A percentile compares a stretch with the other conserved stretches of the same genome.
phyloP scores from a whole-genome alignment of 1,140 invertebrate genomes.

The Bilobella aurantiaca region DNA sequence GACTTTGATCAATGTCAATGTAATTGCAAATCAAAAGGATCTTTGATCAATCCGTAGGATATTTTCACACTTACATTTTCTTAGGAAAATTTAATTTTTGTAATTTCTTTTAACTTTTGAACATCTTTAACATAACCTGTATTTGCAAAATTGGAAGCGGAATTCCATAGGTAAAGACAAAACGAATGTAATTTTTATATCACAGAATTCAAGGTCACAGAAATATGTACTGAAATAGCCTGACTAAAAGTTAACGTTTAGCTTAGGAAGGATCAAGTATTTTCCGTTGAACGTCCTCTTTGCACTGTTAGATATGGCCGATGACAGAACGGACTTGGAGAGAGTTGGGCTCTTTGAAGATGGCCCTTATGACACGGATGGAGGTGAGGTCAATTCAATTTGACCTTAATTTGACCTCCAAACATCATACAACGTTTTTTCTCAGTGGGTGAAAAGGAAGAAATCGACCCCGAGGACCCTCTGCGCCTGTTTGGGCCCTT shows the following conservation, averaged over 20 bases:
- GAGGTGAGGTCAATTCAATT: constrained; percentile 18
- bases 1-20: no score
- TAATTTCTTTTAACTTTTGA: no score
- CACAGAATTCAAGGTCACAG: not conserved
- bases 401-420: constrained; percentile 20
- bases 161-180: no score
- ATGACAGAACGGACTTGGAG: constrained; percentile 25
- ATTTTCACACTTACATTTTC: no score
- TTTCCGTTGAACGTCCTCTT: not conserved
- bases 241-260: not conserved
- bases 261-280: not conserved
- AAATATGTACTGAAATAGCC: not conserved
- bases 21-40: no score
- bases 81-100: no score
- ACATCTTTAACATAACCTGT: no score
- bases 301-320: not conserved
- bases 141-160: no score
- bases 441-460: constrained; percentile 26
- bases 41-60: no score
- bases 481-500: constrained; percentile 24
- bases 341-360: constrained; percentile 28
- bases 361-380: constrained; percentile 32
- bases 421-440: no score
- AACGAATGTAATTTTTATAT: no score
- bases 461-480: constrained; percentile 11